Evolutionary conservation across 2,888 invertebrate species (phyloP), one percentile per base, ranked within the genome.

Genomic region (Agrotis puta): DNA sequence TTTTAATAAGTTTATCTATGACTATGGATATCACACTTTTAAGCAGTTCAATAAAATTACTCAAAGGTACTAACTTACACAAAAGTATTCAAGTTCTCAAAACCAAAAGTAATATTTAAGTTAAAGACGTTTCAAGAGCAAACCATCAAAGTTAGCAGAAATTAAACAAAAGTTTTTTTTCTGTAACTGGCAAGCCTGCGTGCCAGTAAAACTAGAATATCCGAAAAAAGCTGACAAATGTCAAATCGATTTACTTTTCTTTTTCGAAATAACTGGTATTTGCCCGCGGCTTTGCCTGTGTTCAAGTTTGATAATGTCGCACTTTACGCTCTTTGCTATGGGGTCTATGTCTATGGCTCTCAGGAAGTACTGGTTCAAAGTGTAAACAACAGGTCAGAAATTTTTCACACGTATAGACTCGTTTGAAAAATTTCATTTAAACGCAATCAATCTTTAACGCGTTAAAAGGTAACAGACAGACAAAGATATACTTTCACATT

Each of bases 81-180:
- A 24, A 47, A 43, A 18, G 11, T 1, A 2, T 39, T 39, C 24
- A 57, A 64, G 18, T 51, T 9, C 13, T 18, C 1, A 6, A 33
- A 33, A 33, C 2, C 14, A n/a, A n/a, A 5, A 64, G 22, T 16
- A 56, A 69, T 45, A 24, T 20, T 27, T 24, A 59, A 24, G 14
- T 56, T 43, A 59, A 78, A 78, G 18, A 53, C 13, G 53, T 68
- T 62, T 50, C 45, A 43, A 68, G 33, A 27, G 18, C 56, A 67
- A 13, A 0, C 6, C 27, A 18, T n/a, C 22, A 45, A 11, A 33
- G 9, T 74, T 53, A 79, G 69, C 68, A 75, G 33, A 63, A 58
- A 59, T 80, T 51, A 53, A 48, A 70, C 47, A 66, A 65, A 80
- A 68, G 53, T 68, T 43, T 64, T 79, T 79, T 68, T 33, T 56